phyloP scores from a whole-genome alignment of 2,888 invertebrate species.

The Eristalis intricaria region DNA sequence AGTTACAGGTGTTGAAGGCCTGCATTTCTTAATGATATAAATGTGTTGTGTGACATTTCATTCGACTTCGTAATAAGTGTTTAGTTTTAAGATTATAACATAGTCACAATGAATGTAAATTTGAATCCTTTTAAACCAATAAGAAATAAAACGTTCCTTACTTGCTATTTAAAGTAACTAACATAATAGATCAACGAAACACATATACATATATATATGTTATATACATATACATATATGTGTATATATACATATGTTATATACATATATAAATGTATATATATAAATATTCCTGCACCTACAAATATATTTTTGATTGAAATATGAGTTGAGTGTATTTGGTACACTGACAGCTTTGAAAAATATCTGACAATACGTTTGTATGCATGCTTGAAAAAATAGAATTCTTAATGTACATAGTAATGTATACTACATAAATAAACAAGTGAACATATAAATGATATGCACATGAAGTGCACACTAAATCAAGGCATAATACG shows the following conservation, averaged over 20 bases:
- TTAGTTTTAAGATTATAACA: background rate
- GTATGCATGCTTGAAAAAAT: slow-evolving; percentile 32
- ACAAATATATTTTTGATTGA: background rate
- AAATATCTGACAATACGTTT: slow-evolving; percentile 62
- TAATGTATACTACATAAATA: background rate
- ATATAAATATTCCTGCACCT: slow-evolving; percentile 14
- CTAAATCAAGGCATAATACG: background rate
- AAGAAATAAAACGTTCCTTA: slow-evolving; percentile 29
- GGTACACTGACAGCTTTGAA: background rate
- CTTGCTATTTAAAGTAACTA: slow-evolving; percentile 41
- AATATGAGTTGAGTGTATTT: background rate
- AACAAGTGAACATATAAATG: background rate
- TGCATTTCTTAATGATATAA: background rate
- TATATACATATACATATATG: no score
- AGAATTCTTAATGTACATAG: slow-evolving; percentile 53
- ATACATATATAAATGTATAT: slow-evolving; percentile 3
- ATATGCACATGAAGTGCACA: background rate
- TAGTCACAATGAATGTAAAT: background rate
- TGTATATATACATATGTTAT: no score
- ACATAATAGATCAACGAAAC: slow-evolving; percentile 53
- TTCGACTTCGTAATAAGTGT: slow-evolving; percentile 9
- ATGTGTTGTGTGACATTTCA: background rate
- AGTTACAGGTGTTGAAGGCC: background rate
- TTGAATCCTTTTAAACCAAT: background rate
- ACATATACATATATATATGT: background rate